These are phyloP conservation scores for Perccottus glenii DNA, from an alignment of 2,113 vertebrate species.

Conservation along the genomic window DNA sequence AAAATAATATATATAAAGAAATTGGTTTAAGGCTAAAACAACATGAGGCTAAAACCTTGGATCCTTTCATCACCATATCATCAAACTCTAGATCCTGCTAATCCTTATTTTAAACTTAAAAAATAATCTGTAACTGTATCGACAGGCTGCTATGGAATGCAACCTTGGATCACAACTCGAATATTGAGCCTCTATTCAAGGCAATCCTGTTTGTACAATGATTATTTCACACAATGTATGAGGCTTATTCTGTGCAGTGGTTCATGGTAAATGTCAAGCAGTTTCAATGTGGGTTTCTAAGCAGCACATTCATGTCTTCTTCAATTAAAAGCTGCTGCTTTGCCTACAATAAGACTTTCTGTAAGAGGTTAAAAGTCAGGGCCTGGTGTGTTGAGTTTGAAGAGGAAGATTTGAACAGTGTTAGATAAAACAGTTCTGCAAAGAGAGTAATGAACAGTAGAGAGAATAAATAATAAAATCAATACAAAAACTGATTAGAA, in stretches of 20 bases:
- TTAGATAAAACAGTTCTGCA: neutral
- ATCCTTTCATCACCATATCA: no score
- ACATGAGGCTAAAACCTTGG: no score
- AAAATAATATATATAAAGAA: no score
- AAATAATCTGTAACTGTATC: no score
- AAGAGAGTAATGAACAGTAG: neutral
- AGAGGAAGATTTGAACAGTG: neutral
- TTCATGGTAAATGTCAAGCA: conserved; percentile 9
- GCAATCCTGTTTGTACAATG: neutral
- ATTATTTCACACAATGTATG: conserved; percentile 9
- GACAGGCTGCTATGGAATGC: no score
- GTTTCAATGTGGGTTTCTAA: neutral
- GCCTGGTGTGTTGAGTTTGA: neutral
- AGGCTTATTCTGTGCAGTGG: neutral
- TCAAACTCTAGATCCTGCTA: no score
- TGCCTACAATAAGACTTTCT: neutral
- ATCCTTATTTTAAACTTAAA: no score
- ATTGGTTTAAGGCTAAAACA: no score
- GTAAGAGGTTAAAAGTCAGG: neutral
- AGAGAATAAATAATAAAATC: neutral
- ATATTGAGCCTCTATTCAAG: no score
- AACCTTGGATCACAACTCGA: no score
- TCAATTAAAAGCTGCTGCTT: neutral
- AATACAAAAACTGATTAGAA: no score
- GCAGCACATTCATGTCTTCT: neutral